These are phyloP conservation scores for Schrankia costaestrigalis DNA, from an alignment of 2,888 invertebrate genomes.

Conservation along the genomic window DNA sequence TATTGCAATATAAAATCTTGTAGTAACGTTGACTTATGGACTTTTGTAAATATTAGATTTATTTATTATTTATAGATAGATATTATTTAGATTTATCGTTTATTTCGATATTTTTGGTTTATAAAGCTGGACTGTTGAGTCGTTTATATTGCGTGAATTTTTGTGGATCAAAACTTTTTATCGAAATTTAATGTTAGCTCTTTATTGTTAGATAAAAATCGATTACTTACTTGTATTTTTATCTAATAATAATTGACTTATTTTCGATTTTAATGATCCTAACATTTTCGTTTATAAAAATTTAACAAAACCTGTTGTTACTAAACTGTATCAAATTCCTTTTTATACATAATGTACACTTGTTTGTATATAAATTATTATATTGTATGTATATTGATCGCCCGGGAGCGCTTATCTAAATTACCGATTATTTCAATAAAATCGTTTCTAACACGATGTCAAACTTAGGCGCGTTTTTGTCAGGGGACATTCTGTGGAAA, in stretches of 20 bases:
- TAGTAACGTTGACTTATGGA: too few species aligned
- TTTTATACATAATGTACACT: constrained; percentile 63
- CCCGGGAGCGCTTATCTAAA: too few species aligned
- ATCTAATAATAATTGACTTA: constrained; percentile 3
- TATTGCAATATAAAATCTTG: too few species aligned
- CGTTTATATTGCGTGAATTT: constrained; percentile 16
- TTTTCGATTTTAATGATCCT: constrained; percentile 2
- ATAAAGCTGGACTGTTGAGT: constrained; percentile 25
- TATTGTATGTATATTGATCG: constrained; percentile 33
- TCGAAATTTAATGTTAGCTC: too few species aligned
- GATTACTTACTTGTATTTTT: constrained; percentile 12
- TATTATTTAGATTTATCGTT: constrained; percentile 14
- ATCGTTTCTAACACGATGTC: too few species aligned
- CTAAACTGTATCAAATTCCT: constrained; percentile 16
- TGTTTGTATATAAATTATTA: constrained; percentile 62
- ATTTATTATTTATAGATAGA: constrained; percentile 28
- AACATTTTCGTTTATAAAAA: constrained; percentile 7
- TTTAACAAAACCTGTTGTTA: constrained; percentile 3
- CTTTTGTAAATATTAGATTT: constrained; percentile 35
- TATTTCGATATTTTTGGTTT: constrained; percentile 29
- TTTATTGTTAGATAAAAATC: constrained; percentile 8
- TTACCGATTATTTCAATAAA: too few species aligned
- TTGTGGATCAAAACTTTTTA: constrained; percentile 1
- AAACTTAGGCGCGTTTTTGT: too few species aligned
- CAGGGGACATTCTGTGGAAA: too few species aligned